A percentile compares a stretch with the other conserved stretches of the same genome.
phyloP scores from a whole-genome alignment of 2,113 vertebrate species.

The Oceanites oceanicus region DNA sequence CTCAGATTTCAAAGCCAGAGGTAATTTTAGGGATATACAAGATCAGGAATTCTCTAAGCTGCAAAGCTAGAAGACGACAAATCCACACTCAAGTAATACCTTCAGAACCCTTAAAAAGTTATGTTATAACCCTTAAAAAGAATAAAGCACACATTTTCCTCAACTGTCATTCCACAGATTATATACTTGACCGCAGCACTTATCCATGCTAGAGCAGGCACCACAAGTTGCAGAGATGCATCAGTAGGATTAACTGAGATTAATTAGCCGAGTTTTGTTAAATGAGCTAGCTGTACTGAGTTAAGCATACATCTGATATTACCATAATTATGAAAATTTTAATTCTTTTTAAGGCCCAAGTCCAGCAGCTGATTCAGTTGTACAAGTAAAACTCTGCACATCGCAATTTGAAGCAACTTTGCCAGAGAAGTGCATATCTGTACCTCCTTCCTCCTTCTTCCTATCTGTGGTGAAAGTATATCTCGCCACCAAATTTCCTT shows the following conservation, averaged over 20 bases:
- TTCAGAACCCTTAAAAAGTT: background rate
- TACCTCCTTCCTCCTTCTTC: background rate
- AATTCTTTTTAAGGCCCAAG: background rate
- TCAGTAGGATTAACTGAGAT: background rate
- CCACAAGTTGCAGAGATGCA: background rate
- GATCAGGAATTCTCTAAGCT: background rate
- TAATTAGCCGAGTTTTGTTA: background rate
- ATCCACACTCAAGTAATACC: background rate
- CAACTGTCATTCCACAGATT: background rate
- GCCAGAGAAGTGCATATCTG: background rate
- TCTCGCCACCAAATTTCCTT: background rate
- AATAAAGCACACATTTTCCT: background rate
- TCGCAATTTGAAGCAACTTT: background rate
- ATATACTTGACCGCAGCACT: background rate
- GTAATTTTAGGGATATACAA: background rate
- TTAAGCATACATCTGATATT: background rate
- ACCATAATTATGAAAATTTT: background rate
- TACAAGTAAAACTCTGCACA: fast-evolving
- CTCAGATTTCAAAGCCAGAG: background rate
- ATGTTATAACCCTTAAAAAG: background rate
- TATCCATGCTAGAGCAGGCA: background rate
- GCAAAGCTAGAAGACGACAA: background rate
- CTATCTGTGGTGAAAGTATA: background rate
- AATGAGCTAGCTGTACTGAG: background rate
- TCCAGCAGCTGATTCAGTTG: background rate